Evolutionary conservation across 2,113 vertebrate species (phyloP).

Genomic region (Formicarius rufipectus): DNA sequence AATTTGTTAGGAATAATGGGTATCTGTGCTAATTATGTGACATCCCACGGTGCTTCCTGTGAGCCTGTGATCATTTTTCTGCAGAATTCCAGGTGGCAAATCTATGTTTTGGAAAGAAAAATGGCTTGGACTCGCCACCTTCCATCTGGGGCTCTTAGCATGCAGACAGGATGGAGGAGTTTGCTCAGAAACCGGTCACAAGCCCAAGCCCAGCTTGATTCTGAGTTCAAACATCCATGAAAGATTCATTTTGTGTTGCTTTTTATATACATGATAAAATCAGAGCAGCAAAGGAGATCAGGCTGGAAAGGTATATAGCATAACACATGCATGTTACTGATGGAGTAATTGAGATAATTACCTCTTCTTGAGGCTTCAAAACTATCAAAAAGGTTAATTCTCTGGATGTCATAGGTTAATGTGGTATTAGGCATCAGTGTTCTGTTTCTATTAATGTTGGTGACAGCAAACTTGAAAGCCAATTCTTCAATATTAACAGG

Average conservation of each 20-base stretch:
- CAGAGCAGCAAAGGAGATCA: background rate
- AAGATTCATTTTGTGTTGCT: background rate
- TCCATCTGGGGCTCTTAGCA: conserved; percentile 28
- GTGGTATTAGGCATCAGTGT: conserved; percentile 98
- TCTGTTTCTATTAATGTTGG: conserved; percentile 95
- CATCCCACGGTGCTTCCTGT: background rate
- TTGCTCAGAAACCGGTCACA: background rate
- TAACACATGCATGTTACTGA: background rate
- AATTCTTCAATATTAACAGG: conserved; percentile 94
- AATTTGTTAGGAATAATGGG: background rate
- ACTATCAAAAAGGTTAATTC: conserved; percentile 96
- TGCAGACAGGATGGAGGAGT: background rate
- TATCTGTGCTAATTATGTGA: background rate
- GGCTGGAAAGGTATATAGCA: background rate
- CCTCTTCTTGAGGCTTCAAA: conserved; percentile 97
- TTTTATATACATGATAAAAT: background rate
- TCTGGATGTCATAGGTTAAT: conserved; percentile 97
- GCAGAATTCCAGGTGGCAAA: conserved; percentile 46
- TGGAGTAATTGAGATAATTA: conserved; percentile 68
- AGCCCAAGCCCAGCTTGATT: background rate
- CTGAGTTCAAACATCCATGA: background rate
- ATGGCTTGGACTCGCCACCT: background rate
- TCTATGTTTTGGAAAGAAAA: background rate
- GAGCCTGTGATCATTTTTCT: background rate
- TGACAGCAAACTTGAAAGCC: conserved; percentile 98